phyloP scores from a whole-genome alignment of 2,113 vertebrate species.

The Coracopsis vasa region DNA sequence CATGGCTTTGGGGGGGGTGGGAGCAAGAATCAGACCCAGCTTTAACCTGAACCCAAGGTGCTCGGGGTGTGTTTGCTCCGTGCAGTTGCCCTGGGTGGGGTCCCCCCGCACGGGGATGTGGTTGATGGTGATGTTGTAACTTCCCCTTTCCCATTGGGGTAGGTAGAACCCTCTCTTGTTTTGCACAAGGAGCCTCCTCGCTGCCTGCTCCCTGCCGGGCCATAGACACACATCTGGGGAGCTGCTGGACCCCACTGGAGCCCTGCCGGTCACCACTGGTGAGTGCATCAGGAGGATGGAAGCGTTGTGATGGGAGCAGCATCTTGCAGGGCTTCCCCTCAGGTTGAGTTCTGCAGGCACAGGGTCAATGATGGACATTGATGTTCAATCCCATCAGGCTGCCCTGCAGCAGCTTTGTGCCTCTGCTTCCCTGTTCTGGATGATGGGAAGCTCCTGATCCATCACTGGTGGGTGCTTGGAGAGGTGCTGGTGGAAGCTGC shows the following conservation, averaged over 20 bases:
- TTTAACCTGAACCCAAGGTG: background rate
- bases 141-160: constrained; percentile 36
- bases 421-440: background rate
- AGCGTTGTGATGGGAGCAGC: background rate
- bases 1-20: background rate
- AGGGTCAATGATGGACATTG: background rate
- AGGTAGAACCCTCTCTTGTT: constrained; percentile 9
- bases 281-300: background rate
- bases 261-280: background rate
- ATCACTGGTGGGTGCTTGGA: background rate
- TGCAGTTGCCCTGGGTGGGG: constrained; percentile 43
- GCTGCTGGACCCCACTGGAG: background rate
- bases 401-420: background rate
- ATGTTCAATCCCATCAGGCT: background rate
- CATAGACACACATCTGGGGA: background rate
- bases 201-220: background rate
- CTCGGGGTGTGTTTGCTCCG: background rate
- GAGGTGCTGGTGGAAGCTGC: background rate
- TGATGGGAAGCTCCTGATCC: background rate
- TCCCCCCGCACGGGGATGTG: background rate
- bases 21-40: background rate
- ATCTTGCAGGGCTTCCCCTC: background rate
- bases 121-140: constrained; percentile 47
- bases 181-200: background rate
- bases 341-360: fast-evolving